Evolutionary conservation across 1,140 invertebrate species (phyloP).

Genomic region (Hyles euphorbiae): DNA sequence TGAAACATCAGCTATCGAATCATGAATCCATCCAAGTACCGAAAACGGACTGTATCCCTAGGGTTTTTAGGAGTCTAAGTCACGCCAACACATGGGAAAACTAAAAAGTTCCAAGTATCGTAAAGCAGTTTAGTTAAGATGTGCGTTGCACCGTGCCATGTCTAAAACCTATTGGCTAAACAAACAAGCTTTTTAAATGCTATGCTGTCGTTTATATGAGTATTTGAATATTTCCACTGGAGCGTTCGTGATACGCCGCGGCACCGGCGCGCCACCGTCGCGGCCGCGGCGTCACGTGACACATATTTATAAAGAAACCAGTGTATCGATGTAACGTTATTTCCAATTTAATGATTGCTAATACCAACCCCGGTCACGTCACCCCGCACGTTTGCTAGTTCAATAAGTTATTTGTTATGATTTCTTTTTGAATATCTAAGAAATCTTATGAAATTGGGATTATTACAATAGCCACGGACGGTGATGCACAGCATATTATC

Average conservation of each 20-base stretch:
- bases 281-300: slow-evolving; percentile 69
- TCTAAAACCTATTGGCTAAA: slow-evolving; percentile 66
- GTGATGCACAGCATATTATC: too few relatives aligned
- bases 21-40: too few relatives aligned
- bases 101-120: too few relatives aligned
- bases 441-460: not conserved
- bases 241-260: slow-evolving; percentile 66
- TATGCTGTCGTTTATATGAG: slow-evolving; percentile 73
- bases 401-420: slow-evolving; percentile 18
- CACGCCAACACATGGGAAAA: too few relatives aligned
- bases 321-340: slow-evolving; percentile 69
- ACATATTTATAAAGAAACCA: slow-evolving; percentile 73
- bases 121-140: slow-evolving; percentile 15
- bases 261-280: slow-evolving; percentile 47
- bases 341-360: slow-evolving; percentile 75
- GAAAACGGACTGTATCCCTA: too few relatives aligned
- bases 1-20: too few relatives aligned
- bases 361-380: slow-evolving; percentile 63
- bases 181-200: slow-evolving; percentile 75
- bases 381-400: slow-evolving; percentile 45
- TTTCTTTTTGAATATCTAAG: slow-evolving; percentile 7
- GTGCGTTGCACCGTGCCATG: slow-evolving; percentile 62
- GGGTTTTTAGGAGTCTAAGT: too few relatives aligned
- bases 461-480: too few relatives aligned
- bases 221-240: slow-evolving; percentile 72